A percentile compares a stretch with the other conserved stretches of the same genome.
These are phyloP conservation scores for Lipophrys pholis DNA, from an alignment of 2,113 vertebrate species.

Conservation along the genomic window DNA sequence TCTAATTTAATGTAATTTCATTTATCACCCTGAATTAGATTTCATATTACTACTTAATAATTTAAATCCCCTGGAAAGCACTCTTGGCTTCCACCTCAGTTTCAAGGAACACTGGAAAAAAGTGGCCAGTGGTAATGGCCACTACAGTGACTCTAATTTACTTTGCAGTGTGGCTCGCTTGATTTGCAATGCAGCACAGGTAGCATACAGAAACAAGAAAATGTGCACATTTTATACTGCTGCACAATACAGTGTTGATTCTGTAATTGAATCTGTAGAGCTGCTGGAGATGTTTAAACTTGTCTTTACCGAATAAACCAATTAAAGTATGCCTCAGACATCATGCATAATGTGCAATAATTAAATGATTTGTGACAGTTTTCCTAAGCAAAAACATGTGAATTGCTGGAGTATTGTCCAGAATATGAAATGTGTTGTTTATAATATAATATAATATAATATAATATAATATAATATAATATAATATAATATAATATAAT, in stretches of 20 bases:
- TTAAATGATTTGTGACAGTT: too few relatives aligned
- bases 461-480: too few relatives aligned
- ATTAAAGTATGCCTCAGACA: too few relatives aligned
- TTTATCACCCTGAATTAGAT: slow-evolving; percentile 79
- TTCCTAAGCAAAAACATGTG: too few relatives aligned
- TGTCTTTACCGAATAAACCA: too few relatives aligned
- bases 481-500: too few relatives aligned
- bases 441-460: too few relatives aligned
- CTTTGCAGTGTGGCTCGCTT: slow-evolving; percentile 32
- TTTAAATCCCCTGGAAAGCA: slow-evolving; percentile 70
- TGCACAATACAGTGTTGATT: neutral
- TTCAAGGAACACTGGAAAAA: slow-evolving; percentile 47
- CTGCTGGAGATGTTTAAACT: too few relatives aligned
- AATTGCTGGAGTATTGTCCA: too few relatives aligned
- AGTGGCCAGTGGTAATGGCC: slow-evolving; percentile 38
- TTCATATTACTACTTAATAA: slow-evolving; percentile 79
- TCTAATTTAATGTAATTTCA: slow-evolving; percentile 75
- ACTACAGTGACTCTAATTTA: slow-evolving; percentile 36
- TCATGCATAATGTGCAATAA: too few relatives aligned
- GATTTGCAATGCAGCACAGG: slow-evolving; percentile 6
- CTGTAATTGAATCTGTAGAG: too few relatives aligned
- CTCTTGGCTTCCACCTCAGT: slow-evolving; percentile 56
- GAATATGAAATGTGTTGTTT: too few relatives aligned
- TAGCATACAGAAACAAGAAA: neutral
- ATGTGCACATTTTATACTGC: neutral